Percentiles rank a stretch among this genome's conserved stretches.
These are phyloP conservation scores for Limonius californicus DNA, from an alignment of 1,140 invertebrate species.

Conservation along the genomic window DNA sequence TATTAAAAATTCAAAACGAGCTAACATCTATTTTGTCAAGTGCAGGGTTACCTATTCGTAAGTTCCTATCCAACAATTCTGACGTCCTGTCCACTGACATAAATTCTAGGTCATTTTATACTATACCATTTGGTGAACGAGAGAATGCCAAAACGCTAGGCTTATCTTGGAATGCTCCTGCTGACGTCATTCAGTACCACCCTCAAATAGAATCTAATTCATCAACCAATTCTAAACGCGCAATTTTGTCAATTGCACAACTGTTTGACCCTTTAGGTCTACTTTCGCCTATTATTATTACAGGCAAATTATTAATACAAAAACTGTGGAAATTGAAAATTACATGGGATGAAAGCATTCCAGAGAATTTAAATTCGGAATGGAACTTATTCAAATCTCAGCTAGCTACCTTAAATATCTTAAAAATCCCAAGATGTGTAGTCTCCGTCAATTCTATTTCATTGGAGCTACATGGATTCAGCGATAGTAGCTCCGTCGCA, in stretches of 20 bases:
- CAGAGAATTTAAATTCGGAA: neutral
- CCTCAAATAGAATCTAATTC: neutral
- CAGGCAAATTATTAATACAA: constrained; percentile 46
- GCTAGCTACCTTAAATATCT: neutral
- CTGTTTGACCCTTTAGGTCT: too few relatives aligned
- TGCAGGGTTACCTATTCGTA: neutral
- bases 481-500: constrained; percentile 30
- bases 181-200: constrained; percentile 23
- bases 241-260: neutral
- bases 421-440: neutral
- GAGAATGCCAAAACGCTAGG: constrained; percentile 37
- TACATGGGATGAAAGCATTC: constrained; percentile 18
- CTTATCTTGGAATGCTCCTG: constrained; percentile 24
- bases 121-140: constrained; percentile 48
- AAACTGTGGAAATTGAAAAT: too few relatives aligned
- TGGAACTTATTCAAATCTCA: neutral
- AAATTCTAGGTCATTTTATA: constrained; percentile 2
- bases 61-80: neutral
- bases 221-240: too few relatives aligned
- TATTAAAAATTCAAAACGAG: neutral
- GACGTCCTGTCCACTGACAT: neutral
- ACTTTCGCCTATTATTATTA: constrained; percentile 39
- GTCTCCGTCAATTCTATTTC: neutral
- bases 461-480: constrained; percentile 30
- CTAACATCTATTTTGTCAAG: neutral